Conservation (phyloP, 2,113 vertebrate genomes). For the Oriolus oriolus region DNA sequence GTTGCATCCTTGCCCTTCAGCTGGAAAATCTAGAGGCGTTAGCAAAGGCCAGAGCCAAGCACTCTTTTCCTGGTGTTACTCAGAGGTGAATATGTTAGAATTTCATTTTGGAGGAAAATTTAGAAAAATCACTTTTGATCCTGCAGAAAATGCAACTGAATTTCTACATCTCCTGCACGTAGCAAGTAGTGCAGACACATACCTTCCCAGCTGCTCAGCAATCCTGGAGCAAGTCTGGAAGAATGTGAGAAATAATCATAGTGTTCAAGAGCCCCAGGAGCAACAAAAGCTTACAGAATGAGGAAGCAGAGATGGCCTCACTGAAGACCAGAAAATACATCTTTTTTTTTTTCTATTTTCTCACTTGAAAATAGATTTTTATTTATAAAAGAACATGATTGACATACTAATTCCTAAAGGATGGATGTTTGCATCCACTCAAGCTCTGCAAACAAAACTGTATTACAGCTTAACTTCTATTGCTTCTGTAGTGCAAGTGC, state of each 20-base stretch:
- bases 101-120: neutral
- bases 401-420: neutral
- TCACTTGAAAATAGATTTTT: neutral
- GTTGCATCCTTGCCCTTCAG: neutral
- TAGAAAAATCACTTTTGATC: neutral
- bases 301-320: neutral
- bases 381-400: neutral
- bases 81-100: neutral
- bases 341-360: neutral
- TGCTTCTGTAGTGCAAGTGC: neutral
- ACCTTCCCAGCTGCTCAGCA: neutral
- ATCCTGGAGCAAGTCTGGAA: neutral
- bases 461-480: neutral
- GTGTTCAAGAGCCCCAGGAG: neutral
- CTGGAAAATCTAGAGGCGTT: neutral
- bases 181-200: neutral
- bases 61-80: neutral
- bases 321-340: neutral
- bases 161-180: neutral
- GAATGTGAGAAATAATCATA: neutral
- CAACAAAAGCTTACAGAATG: neutral
- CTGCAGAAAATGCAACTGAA: neutral
- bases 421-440: neutral
- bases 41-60: neutral
- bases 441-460: neutral